These are phyloP conservation scores for Lasioglossum villosulum DNA, from an alignment of 2,888 invertebrate genomes.

Conservation along the genomic window DNA sequence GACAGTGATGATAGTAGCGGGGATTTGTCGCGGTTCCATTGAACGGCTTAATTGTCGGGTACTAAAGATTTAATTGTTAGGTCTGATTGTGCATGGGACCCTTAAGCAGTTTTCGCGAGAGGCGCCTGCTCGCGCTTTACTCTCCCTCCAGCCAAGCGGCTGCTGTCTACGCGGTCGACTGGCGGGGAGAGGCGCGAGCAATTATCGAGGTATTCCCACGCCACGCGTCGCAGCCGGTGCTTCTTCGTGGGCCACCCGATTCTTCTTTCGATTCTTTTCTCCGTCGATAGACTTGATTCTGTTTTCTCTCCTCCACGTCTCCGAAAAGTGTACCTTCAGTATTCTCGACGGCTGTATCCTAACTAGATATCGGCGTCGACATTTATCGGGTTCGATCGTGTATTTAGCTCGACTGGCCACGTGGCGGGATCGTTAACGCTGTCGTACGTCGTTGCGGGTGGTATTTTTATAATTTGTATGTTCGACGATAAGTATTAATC, in stretches of 20 bases:
- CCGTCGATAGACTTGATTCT: background rate
- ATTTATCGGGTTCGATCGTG: slow-evolving; percentile 29
- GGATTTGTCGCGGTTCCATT: background rate
- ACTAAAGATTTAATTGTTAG: slow-evolving; percentile 57
- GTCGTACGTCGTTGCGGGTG: slow-evolving; percentile 69
- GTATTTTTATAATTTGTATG: slow-evolving; percentile 76
- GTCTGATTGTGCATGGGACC: slow-evolving; percentile 76
- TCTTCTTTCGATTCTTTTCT: slow-evolving; percentile 24
- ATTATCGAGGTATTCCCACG: slow-evolving; percentile 49
- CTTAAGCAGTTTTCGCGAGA: slow-evolving; percentile 74
- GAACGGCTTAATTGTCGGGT: slow-evolving; percentile 48
- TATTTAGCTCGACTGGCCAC: slow-evolving; percentile 37
- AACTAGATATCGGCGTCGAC: slow-evolving; percentile 25
- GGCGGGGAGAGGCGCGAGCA: slow-evolving; percentile 33
- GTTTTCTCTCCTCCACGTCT: background rate
- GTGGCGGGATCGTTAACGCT: slow-evolving; percentile 57
- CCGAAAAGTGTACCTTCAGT: slow-evolving; percentile 55
- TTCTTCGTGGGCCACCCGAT: slow-evolving; percentile 34
- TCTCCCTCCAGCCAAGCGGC: slow-evolving; percentile 4
- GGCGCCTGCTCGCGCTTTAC: slow-evolving; percentile 49
- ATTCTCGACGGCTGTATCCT: slow-evolving; percentile 46
- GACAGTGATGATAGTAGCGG: background rate
- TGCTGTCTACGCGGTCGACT: background rate
- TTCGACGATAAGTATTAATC: slow-evolving; percentile 70
- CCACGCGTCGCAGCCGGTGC: slow-evolving; percentile 49